A percentile compares a stretch with the other conserved stretches of the same genome.
Evolutionary conservation across 92 coral and sea anemone genomes (phyloP).

Genomic region (Palythoa heliodiscus): DNA sequence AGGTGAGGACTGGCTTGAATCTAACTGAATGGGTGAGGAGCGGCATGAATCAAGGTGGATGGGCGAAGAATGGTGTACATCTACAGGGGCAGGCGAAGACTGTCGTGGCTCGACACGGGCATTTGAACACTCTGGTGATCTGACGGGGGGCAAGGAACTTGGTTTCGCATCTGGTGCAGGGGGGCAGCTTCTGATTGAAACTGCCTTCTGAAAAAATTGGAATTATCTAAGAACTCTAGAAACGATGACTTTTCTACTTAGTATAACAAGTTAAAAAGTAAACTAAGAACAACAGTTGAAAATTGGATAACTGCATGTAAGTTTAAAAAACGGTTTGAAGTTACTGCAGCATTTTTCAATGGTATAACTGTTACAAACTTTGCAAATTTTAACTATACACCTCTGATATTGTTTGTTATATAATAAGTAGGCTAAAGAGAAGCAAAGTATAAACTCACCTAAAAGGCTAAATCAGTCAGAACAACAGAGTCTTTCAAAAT

Average conservation of each 20-base stretch:
- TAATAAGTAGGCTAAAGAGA: no score
- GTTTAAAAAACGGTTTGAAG: no score
- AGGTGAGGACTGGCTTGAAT: conserved; percentile 5
- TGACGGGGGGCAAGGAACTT: neutral
- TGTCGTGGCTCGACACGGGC: neutral
- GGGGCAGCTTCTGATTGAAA: neutral
- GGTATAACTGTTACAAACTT: no score
- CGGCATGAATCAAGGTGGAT: neutral
- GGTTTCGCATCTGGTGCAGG: conserved; percentile 1
- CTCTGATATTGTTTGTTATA: no score
- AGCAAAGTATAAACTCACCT: no score
- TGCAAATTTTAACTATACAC: no score
- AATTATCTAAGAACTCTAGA: neutral
- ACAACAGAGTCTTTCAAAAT: no score
- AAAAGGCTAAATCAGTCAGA: no score
- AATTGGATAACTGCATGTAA: no score
- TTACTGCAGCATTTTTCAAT: no score
- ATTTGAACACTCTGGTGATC: neutral
- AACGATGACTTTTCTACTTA: neutral
- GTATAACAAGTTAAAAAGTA: no score
- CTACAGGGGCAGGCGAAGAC: neutral
- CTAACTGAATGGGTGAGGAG: neutral
- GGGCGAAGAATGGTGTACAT: neutral
- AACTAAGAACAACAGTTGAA: no score
- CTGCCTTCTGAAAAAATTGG: neutral